Evolutionary conservation across 64 coral and sea anemone species (phyloP).

Genomic region (Dendrophyllia cribrosa): DNA sequence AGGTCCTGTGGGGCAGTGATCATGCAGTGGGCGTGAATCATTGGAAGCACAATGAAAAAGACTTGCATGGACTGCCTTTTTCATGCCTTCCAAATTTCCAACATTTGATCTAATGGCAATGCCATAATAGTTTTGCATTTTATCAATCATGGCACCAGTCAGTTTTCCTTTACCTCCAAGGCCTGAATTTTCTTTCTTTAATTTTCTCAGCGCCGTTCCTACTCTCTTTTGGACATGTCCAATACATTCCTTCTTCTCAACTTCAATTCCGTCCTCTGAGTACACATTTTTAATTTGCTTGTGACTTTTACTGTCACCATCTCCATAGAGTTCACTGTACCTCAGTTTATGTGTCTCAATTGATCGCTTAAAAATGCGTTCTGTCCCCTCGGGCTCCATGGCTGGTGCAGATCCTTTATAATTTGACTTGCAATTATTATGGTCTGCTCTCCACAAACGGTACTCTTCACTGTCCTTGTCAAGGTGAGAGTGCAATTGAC

Average conservation of each 20-base stretch:
- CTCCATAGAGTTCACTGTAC: neutral
- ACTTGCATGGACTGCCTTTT: constrained; percentile 3
- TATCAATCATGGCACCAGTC: constrained; percentile 8
- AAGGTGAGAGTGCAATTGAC: neutral
- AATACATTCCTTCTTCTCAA: constrained; percentile 31
- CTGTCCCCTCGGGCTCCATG: neutral
- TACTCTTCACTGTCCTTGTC: constrained; percentile 12
- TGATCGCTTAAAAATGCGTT: constrained; percentile 3
- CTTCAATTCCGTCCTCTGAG: neutral
- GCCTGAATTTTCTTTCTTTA: constrained; percentile 1
- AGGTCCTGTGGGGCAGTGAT: constrained; percentile 14
- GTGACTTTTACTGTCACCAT: constrained; percentile 22
- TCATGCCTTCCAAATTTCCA: constrained; percentile 15
- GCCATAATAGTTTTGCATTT: constrained; percentile 41
- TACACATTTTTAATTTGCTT: neutral
- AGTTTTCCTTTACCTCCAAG: neutral
- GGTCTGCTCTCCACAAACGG: constrained; percentile 4
- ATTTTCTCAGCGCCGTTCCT: constrained; percentile 15
- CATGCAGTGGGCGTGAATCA: neutral
- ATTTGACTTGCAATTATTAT: constrained; percentile 35
- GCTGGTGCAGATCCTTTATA: neutral
- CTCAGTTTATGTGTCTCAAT: neutral
- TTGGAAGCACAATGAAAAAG: constrained; percentile 11
- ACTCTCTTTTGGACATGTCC: constrained; percentile 4
- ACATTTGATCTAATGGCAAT: constrained; percentile 36